Conservation (phyloP, 2,888 invertebrate species). For the Erannis defoliaria region DNA sequence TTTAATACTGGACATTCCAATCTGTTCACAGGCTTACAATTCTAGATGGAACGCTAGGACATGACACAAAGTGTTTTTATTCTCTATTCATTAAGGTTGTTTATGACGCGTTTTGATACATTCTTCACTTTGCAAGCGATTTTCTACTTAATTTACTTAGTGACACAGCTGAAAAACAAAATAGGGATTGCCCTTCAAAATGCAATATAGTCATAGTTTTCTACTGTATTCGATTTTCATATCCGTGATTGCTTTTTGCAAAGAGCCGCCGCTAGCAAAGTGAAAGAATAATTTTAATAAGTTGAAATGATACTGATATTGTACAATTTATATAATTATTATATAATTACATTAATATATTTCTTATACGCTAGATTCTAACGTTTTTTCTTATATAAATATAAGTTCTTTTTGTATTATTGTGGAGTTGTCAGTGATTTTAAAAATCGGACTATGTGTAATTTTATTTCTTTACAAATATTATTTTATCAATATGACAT, state of each 20-base stretch:
- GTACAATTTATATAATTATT: slow-evolving; percentile 73
- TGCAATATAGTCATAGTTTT: neutral
- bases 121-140: slow-evolving; percentile 49
- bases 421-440: slow-evolving; percentile 69
- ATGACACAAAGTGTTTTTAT: slow-evolving; percentile 69
- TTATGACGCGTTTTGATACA: slow-evolving; percentile 45
- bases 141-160: slow-evolving; percentile 1
- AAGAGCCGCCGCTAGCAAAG: slow-evolving; percentile 31
- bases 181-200: neutral
- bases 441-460: slow-evolving; percentile 72
- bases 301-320: slow-evolving; percentile 73
- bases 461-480: slow-evolving; percentile 51
- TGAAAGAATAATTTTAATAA: slow-evolving; percentile 36
- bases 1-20: slow-evolving; percentile 76
- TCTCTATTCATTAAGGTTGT: slow-evolving; percentile 53
- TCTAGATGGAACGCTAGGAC: slow-evolving; percentile 63
- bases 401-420: slow-evolving; percentile 71
- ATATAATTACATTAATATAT: slow-evolving; percentile 74
- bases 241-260: neutral
- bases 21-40: slow-evolving; percentile 58
- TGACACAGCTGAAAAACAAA: neutral
- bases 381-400: slow-evolving; percentile 67
- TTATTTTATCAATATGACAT: slow-evolving; percentile 73
- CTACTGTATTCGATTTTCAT: neutral
- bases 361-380: slow-evolving; percentile 73